A percentile compares a stretch with the other conserved stretches of the same genome.
phyloP scores from a whole-genome alignment of 2,113 vertebrate genomes.

The Gambusia affinis region DNA sequence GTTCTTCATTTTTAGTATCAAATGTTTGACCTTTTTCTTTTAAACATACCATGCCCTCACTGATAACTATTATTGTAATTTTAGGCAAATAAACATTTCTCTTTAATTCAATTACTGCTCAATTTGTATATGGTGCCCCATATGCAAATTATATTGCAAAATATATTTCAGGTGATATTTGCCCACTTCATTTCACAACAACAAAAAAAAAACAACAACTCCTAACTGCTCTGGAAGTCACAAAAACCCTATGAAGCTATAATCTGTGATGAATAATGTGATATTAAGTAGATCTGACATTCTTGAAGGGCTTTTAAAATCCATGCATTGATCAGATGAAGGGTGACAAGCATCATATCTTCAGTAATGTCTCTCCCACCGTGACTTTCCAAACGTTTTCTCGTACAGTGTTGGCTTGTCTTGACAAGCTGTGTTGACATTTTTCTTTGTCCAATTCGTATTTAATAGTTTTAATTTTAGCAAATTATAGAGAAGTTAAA shows the following conservation, averaged over 20 bases:
- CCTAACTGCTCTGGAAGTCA: constrained; percentile 27
- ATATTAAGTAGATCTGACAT: constrained; percentile 71
- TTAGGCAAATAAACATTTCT: constrained; percentile 1
- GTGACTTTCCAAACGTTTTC: constrained; percentile 48
- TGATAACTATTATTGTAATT: background rate
- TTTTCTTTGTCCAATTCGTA: background rate
- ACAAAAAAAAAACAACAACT: background rate
- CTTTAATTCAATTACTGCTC: constrained; percentile 5
- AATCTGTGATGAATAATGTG: constrained; percentile 63
- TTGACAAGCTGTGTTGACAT: constrained; percentile 10
- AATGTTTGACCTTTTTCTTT: background rate
- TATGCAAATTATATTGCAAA: constrained; percentile 49
- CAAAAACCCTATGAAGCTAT: constrained; percentile 40
- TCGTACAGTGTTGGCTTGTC: constrained; percentile 30
- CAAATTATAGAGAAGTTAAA: background rate
- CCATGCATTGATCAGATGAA: constrained; percentile 61
- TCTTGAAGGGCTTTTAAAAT: constrained; percentile 71
- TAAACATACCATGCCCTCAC: background rate
- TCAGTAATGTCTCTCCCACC: constrained; percentile 58
- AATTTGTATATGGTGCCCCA: constrained; percentile 14
- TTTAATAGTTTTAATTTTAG: constrained; percentile 20
- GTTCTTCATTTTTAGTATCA: background rate
- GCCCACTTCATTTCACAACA: constrained; percentile 30
- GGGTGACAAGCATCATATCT: constrained; percentile 64
- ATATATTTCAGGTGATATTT: constrained; percentile 58